phyloP scores from a whole-genome alignment of 2,888 invertebrate genomes.

The Mythimna ferrago region DNA sequence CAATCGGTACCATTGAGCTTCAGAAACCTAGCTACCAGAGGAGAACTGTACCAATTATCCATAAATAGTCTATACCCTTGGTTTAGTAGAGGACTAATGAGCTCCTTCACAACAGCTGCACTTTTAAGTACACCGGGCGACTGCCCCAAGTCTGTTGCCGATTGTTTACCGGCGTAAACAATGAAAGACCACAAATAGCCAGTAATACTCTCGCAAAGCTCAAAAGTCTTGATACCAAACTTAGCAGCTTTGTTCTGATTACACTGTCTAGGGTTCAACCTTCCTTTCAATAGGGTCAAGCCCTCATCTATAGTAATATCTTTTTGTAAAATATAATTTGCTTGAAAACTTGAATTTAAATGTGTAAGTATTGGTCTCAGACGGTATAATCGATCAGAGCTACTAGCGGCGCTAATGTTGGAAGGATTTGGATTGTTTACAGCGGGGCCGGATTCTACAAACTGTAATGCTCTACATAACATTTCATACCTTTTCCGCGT shows the following conservation, averaged over 20 bases:
- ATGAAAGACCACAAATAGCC: constrained; percentile 3
- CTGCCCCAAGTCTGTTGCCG: not conserved
- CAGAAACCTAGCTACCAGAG: too few species aligned
- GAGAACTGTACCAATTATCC: too few species aligned
- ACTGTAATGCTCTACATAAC: not conserved
- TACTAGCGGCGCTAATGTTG: constrained; percentile 1
- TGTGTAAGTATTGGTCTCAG: too few species aligned
- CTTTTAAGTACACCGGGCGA: not conserved
- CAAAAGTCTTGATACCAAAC: not conserved
- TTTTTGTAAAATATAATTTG: too few species aligned
- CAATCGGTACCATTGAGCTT: too few species aligned
- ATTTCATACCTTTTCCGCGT: too few species aligned
- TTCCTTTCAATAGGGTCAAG: not conserved
- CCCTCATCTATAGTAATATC: not conserved
- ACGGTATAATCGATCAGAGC: not conserved
- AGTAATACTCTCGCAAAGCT: not conserved
- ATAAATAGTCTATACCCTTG: too few species aligned
- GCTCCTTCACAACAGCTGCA: too few species aligned
- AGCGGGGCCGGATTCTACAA: not conserved
- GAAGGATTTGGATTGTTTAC: not conserved
- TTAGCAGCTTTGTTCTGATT: not conserved
- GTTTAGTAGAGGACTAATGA: too few species aligned
- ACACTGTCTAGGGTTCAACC: not conserved
- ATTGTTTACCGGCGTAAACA: not conserved
- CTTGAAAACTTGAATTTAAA: too few species aligned